phyloP scores from a whole-genome alignment of 2,113 vertebrate species.

The Zingel zingel region DNA sequence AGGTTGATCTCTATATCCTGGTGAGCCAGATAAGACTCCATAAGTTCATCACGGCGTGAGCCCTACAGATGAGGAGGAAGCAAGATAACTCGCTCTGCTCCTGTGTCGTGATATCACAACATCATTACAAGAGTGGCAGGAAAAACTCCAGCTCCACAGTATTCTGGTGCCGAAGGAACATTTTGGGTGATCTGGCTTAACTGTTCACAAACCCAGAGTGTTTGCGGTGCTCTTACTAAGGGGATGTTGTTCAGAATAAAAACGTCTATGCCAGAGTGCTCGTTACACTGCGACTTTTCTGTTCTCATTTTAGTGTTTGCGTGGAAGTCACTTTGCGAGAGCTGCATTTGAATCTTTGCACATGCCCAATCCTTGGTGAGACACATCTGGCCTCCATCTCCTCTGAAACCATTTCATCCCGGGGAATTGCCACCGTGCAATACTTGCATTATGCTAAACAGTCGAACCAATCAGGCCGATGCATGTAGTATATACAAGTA shows the following conservation, averaged over 20 bases:
- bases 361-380: conserved; percentile 21
- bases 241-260: conserved; percentile 8
- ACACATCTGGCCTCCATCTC: conserved; percentile 59
- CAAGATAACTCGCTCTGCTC: conserved; percentile 35
- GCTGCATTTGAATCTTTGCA: conserved; percentile 53
- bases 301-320: conserved; percentile 19
- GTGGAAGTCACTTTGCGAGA: conserved; percentile 28
- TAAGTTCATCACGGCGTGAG: conserved; percentile 47
- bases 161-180: conserved; percentile 1
- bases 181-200: not conserved
- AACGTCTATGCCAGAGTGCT: not conserved
- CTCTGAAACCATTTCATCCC: conserved; percentile 48
- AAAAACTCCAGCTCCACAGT: not conserved
- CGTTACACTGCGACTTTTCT: not conserved
- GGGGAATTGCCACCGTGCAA: conserved; percentile 61
- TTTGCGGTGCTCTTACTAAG: not conserved
- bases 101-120: conserved; percentile 40
- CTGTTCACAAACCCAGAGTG: not conserved
- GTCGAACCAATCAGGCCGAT: conserved; percentile 57
- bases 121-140: conserved; percentile 11
- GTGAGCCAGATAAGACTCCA: conserved; percentile 54
- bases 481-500: conserved; percentile 55
- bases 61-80: conserved; percentile 32
- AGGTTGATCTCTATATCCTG: conserved; percentile 46
- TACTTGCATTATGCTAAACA: conserved; percentile 71